A percentile compares a stretch with the other conserved stretches of the same genome.
Evolutionary conservation across 1,140 invertebrate genomes (phyloP).

Genomic region (Drosophila sulfurigaster): DNA sequence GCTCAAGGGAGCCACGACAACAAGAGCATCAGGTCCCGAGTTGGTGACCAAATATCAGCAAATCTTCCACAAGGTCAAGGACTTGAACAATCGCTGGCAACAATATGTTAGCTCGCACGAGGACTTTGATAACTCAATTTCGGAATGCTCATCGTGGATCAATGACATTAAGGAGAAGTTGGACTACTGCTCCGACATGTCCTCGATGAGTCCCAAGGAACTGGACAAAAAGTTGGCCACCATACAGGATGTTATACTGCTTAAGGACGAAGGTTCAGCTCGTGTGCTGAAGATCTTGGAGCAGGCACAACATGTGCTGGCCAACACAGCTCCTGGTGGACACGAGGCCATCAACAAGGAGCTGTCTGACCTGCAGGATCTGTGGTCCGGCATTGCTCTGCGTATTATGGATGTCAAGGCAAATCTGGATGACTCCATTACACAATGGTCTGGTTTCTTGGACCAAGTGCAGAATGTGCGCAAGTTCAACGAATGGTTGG

Average conservation of each 20-base stretch:
- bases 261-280: conserved; percentile 95
- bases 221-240: conserved; percentile 93
- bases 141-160: conserved; percentile 94
- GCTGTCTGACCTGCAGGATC: conserved; percentile 93
- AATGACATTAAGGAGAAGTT: conserved; percentile 93
- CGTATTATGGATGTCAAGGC: conserved; percentile 96
- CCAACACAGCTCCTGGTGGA: conserved; percentile 95
- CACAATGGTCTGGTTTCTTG: conserved; percentile 94
- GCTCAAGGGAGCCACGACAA: conserved; percentile 88
- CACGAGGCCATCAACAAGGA: conserved; percentile 94
- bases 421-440: conserved; percentile 94
- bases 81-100: conserved; percentile 95
- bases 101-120: conserved; percentile 95
- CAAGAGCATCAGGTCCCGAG: conserved; percentile 91
- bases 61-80: conserved; percentile 95
- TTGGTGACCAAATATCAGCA: conserved; percentile 96
- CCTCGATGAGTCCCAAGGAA: conserved; percentile 92
- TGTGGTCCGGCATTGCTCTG: conserved; percentile 94
- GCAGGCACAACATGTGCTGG: conserved; percentile 95
- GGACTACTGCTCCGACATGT: conserved; percentile 92
- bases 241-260: conserved; percentile 93
- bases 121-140: conserved; percentile 93
- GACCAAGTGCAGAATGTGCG: conserved; percentile 94
- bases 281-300: conserved; percentile 95
- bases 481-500: conserved; percentile 92